A percentile compares a stretch with the other conserved stretches of the same genome.
Conservation (phyloP, 2,797 vertebrate species). For the Syncerus caffer region DNA sequence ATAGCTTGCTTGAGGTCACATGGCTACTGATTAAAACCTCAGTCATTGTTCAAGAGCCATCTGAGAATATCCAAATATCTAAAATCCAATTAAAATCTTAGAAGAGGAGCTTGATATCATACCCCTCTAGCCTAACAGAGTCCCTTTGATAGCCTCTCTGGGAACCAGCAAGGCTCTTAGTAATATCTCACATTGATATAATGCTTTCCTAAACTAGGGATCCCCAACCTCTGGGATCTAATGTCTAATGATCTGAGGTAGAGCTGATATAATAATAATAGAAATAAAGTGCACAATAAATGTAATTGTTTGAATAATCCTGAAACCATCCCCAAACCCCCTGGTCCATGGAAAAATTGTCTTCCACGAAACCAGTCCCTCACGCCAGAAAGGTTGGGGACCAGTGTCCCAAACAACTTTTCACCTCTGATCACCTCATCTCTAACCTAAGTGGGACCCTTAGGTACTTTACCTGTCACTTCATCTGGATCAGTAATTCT, state of each 20-base stretch:
- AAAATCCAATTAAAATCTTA: background rate
- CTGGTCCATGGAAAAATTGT: background rate
- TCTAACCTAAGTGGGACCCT: background rate
- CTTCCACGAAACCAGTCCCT: background rate
- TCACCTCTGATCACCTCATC: background rate
- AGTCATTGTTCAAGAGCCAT: background rate
- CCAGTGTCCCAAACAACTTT: background rate
- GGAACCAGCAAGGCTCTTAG: background rate
- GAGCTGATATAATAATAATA: background rate
- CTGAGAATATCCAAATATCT: background rate
- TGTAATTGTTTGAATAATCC: background rate
- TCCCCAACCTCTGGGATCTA: background rate
- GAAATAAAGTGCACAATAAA: background rate
- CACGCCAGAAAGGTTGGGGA: background rate
- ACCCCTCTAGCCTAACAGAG: background rate
- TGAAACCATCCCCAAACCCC: background rate
- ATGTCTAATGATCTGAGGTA: background rate
- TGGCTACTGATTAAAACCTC: background rate
- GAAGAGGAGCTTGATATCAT: background rate
- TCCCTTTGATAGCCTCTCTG: background rate
- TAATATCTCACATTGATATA: background rate
- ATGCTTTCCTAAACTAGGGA: background rate
- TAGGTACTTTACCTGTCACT: background rate
- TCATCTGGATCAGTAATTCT: background rate
- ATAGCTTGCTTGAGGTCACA: background rate